Evolutionary conservation across 2,888 invertebrate genomes (phyloP).

Genomic region (Leptarthrus brevirostris): DNA sequence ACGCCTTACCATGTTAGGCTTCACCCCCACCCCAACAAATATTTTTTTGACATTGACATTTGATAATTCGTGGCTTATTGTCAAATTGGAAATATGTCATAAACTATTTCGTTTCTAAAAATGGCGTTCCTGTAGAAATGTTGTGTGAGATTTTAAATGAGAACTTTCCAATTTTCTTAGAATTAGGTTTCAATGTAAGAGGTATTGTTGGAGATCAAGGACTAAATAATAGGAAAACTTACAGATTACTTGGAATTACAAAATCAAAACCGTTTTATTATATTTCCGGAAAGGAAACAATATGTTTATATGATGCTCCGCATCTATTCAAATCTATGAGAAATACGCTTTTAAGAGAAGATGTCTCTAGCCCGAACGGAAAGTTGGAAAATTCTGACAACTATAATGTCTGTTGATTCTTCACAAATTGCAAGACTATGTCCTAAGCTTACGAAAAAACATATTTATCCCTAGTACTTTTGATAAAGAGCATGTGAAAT

Average conservation of each 20-base stretch:
- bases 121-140: background rate
- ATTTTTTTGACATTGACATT: too few species aligned
- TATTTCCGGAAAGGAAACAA: background rate
- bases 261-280: background rate
- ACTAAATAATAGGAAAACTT: constrained; percentile 1
- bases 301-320: constrained; percentile 6
- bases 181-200: background rate
- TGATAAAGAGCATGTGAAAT: too few species aligned
- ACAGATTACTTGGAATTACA: background rate
- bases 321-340: too few species aligned
- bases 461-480: too few species aligned
- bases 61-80: constrained; percentile 6
- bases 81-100: constrained; percentile 11
- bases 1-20: too few species aligned
- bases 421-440: too few species aligned
- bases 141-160: background rate
- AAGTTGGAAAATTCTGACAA: too few species aligned
- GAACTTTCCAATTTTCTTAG: background rate
- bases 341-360: background rate
- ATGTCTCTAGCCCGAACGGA: too few species aligned
- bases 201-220: constrained; percentile 4
- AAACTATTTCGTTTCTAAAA: background rate
- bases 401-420: too few species aligned
- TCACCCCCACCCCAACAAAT: too few species aligned
- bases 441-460: too few species aligned